These are phyloP conservation scores for Scaptomyza pallida DNA, from an alignment of 1,140 invertebrate genomes.

Conservation along the genomic window DNA sequence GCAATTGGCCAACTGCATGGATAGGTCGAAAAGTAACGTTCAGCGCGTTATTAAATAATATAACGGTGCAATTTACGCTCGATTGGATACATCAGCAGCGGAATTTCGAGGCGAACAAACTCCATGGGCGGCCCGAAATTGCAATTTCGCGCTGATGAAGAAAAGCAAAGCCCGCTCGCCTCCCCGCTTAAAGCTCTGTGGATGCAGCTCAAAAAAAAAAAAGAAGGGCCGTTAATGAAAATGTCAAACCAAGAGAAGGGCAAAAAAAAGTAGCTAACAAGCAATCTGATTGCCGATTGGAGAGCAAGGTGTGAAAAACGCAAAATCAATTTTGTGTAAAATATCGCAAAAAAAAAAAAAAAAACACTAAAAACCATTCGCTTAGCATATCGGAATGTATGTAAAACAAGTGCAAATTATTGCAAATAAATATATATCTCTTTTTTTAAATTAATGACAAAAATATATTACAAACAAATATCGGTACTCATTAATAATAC, in stretches of 20 bases:
- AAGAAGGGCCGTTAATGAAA: slow-evolving; percentile 57
- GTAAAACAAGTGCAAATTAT: no score
- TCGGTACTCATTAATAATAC: not conserved
- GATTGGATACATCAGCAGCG: slow-evolving; percentile 61
- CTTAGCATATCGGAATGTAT: not conserved
- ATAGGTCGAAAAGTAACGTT: slow-evolving; percentile 40
- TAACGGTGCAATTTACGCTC: slow-evolving; percentile 62
- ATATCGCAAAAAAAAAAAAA: slow-evolving; percentile 16
- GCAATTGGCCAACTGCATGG: slow-evolving; percentile 26
- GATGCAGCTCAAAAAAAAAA: no score
- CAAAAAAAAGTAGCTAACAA: slow-evolving; percentile 65
- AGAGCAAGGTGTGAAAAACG: slow-evolving; percentile 17
- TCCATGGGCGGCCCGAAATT: slow-evolving; percentile 34
- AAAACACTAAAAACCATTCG: no score
- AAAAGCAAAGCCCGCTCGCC: not conserved
- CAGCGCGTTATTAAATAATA: slow-evolving; percentile 70
- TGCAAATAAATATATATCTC: not conserved
- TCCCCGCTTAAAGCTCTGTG: not conserved
- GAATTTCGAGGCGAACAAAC: slow-evolving; percentile 17
- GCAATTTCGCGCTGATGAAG: slow-evolving; percentile 50
- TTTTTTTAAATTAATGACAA: not conserved
- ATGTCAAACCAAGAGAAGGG: slow-evolving; percentile 42
- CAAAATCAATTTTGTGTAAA: slow-evolving; percentile 38
- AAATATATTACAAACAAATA: slow-evolving; percentile 5
- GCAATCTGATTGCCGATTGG: slow-evolving; percentile 54